These are phyloP conservation scores for Amyelois transitella DNA, from an alignment of 1,140 invertebrate species.

Conservation along the genomic window DNA sequence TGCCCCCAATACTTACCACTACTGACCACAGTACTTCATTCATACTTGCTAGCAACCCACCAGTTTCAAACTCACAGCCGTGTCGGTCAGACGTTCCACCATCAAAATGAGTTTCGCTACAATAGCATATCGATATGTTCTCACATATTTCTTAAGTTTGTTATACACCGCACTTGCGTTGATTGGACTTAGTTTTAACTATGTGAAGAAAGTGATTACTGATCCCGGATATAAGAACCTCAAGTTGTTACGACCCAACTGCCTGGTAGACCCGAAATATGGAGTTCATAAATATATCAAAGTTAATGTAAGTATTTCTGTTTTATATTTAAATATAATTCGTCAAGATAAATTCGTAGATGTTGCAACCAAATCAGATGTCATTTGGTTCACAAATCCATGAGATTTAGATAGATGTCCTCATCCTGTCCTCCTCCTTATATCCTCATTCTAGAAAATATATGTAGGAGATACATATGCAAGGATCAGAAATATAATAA, in stretches of 20 bases:
- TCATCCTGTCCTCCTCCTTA: too few species aligned
- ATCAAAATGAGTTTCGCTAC: background rate
- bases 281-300: slow-evolving; percentile 64
- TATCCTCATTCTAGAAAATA: too few species aligned
- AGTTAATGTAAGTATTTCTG: slow-evolving; percentile 62
- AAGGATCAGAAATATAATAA: too few species aligned
- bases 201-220: slow-evolving; percentile 46
- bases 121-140: background rate
- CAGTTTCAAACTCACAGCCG: background rate
- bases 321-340: too few species aligned
- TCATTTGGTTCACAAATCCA: too few species aligned
- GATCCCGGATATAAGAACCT: slow-evolving; percentile 35
- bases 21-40: too few species aligned
- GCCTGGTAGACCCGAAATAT: slow-evolving; percentile 56
- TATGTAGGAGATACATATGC: too few species aligned
- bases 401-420: too few species aligned
- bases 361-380: too few species aligned
- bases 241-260: slow-evolving; percentile 38
- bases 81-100: background rate
- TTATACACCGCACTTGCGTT: slow-evolving; percentile 21
- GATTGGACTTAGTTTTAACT: slow-evolving; percentile 19
- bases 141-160: slow-evolving; percentile 2
- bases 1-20: too few species aligned
- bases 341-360: too few species aligned
- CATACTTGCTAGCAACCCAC: background rate